Base-by-base conservation (phyloP, 2,888 invertebrate species). In the Mactromeris polynyma region DNA sequence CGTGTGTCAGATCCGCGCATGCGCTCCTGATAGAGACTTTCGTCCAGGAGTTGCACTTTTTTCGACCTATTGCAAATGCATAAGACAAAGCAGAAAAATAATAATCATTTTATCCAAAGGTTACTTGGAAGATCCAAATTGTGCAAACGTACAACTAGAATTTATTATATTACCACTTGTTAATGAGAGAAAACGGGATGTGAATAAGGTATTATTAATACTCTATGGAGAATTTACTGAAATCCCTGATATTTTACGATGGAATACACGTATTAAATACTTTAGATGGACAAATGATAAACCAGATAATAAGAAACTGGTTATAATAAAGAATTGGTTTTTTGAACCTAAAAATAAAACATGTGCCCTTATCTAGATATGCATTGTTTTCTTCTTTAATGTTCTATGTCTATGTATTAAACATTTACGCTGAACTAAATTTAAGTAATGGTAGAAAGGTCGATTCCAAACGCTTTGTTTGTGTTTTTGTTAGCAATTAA, bases 101-200 rank as follows among this genome's bases (percentile, higher is more conserved):
- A 81, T 86, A 40, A 73, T 86, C 6, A 54, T 81, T 17, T 26
- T 86, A 73, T 86, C 86, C 2, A 14, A 69, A 11, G 33, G 26
- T 11, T 86, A 86, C 38, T 42, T 81, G 26, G 38, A 19, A 69
- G 86, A 86, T 26, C 33, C 81, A 1, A 21, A 58, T 46, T 86
- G 86, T 86, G 80, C 31, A 36, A 17, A 46, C 1, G 31, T 86
- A 54, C 86, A 81, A 51, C 42, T 86, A 21, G 86, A 86, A 81
- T 77, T 51, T 46, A 86, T 86, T 31, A 86, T 86, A 33, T 38
- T 86, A 7, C 81, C 86, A 31, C 38, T 81, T 17, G 36, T 73
- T 14, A 42, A 80, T 42, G 42, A 80, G 21, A n/a, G 42, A 11
- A 2, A 33, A n/a, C 31, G 38, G 26, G 14, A 54, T 31, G 31